Conservation (phyloP, 2,797 vertebrate species). For the Chelonia mydas region DNA sequence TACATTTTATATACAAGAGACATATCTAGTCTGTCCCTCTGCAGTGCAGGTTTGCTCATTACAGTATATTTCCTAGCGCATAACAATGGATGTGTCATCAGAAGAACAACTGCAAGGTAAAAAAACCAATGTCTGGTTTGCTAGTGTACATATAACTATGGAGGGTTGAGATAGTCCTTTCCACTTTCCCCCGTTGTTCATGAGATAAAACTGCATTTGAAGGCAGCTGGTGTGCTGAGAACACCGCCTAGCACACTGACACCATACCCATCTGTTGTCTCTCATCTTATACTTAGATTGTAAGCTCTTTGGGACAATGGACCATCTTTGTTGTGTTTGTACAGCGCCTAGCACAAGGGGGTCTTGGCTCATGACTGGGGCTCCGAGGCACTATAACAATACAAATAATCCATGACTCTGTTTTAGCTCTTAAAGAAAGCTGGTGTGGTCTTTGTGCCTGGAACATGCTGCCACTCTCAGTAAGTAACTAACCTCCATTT, state of each 20-base stretch:
- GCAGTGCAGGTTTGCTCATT: neutral
- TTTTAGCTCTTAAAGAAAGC: neutral
- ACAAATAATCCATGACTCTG: neutral
- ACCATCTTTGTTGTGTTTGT: neutral
- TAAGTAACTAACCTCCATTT: neutral
- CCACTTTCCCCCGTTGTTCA: neutral
- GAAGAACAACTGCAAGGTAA: neutral
- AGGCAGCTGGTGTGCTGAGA: neutral
- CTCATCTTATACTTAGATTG: neutral
- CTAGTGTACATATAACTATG: neutral
- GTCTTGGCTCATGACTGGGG: neutral
- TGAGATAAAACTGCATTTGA: neutral
- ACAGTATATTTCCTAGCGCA: neutral
- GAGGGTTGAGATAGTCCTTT: neutral
- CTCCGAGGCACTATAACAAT: neutral
- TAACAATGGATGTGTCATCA: neutral
- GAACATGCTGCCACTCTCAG: neutral
- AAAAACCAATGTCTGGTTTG: neutral
- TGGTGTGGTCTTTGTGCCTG: neutral
- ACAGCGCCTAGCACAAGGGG: neutral
- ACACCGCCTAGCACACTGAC: neutral
- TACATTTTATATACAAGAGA: neutral
- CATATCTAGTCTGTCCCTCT: neutral
- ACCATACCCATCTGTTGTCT: neutral
- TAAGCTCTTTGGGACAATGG: neutral